A percentile compares a stretch with the other conserved stretches of the same genome.
Evolutionary conservation across 2,888 invertebrate genomes (phyloP).

Genomic region (Pomacea canaliculata): DNA sequence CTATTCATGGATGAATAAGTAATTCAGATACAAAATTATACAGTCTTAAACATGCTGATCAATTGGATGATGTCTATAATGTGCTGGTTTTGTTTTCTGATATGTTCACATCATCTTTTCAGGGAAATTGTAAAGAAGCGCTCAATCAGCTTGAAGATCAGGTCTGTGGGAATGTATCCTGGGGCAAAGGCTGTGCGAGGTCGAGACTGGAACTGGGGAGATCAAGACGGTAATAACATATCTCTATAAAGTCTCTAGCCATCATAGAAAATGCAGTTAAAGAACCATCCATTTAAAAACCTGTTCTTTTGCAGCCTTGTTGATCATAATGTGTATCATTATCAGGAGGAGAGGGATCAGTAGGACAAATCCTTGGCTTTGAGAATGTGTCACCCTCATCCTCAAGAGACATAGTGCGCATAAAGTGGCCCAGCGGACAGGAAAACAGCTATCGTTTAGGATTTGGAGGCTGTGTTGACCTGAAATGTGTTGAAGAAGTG

Average conservation of each 20-base stretch:
- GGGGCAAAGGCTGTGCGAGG: slow-evolving; percentile 19
- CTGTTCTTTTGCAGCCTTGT: no score
- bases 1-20: no score
- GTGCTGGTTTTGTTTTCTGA: no score
- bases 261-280: no score
- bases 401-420: slow-evolving; percentile 20
- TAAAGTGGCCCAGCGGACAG: slow-evolving; percentile 26
- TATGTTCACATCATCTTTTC: background rate
- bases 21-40: no score
- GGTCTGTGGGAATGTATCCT: slow-evolving; percentile 13
- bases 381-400: slow-evolving; percentile 18
- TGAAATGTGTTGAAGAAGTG: slow-evolving; percentile 19
- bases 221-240: slow-evolving; percentile 16
- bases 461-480: slow-evolving; percentile 28
- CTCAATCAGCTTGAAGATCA: slow-evolving; percentile 10
- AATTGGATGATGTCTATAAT: no score
- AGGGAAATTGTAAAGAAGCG: slow-evolving; percentile 14
- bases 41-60: no score
- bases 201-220: slow-evolving; percentile 14
- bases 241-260: background rate
- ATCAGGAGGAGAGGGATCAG: slow-evolving; percentile 5
- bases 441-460: slow-evolving; percentile 27
- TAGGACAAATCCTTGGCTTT: slow-evolving; percentile 8
- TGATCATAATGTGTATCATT: no score
- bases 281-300: no score